These are phyloP conservation scores for Dicrurus megarhynchus DNA, from an alignment of 2,113 vertebrate species.

Conservation along the genomic window DNA sequence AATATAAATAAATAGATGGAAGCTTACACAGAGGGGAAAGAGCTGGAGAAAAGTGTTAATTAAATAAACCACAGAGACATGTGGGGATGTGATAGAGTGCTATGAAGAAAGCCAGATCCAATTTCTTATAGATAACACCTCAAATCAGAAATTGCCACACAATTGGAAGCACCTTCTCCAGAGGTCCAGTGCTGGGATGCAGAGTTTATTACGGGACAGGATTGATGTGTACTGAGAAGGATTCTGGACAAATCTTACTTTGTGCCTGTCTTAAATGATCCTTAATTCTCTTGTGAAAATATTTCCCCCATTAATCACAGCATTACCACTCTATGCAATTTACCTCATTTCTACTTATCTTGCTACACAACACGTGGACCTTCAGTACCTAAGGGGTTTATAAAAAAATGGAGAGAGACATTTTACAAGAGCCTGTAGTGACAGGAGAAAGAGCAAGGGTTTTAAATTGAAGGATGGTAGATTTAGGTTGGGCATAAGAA, in stretches of 20 bases:
- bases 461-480: background rate
- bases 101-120: background rate
- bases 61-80: background rate
- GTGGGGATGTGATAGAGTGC: background rate
- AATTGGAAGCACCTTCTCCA: background rate
- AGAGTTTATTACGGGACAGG: background rate
- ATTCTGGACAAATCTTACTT: background rate
- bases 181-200: background rate
- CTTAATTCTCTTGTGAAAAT: background rate
- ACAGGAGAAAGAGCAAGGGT: background rate
- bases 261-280: background rate
- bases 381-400: background rate
- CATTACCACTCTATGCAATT: background rate
- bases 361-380: background rate
- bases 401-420: background rate
- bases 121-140: background rate
- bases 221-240: background rate
- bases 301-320: background rate
- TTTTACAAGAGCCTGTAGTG: background rate
- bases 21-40: background rate
- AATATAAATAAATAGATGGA: constrained; percentile 43
- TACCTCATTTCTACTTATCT: background rate
- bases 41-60: constrained; percentile 1
- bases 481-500: background rate
- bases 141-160: background rate